Evolutionary conservation across 2,888 invertebrate species (phyloP), one percentile per base, ranked within the genome.

Genomic region (Eilema depressum): DNA sequence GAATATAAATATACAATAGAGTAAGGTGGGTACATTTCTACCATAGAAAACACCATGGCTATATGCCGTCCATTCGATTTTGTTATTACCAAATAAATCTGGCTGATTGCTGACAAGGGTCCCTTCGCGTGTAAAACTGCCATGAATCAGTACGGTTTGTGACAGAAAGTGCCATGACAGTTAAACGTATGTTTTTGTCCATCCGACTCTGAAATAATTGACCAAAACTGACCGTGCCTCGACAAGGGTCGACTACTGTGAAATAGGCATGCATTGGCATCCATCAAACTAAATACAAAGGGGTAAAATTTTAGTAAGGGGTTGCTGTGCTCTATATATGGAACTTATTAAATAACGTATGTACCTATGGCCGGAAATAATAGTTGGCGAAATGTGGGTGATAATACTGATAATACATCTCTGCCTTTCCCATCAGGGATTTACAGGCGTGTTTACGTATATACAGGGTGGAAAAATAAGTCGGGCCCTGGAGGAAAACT

Each of bases 51-150:
- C 53, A 10, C 37, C 30, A 59, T 59, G 66, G n/a, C 53, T 20
- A 8, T n/a, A 10, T 57, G 5, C 56, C 23, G 11, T 30, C 30
- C 23, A 56, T 56, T 65, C 53, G 30, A 28, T 53, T 64, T 41
- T 57, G 26, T 64, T 23, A 65, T 33, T 37, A 66, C 53, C 37
- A 20, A 57, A 71, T 53, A 53, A 53, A 53, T 53, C 53, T 53
- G n/a, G 53, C n/a, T n/a, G n/a, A 53, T n/a, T 53, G 53, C 53
- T 53, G 53, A 53, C 53, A 53, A 53, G 53, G 53, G 53, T 53
- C 53, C 53, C n/a, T n/a, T n/a, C 53, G 53, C 10, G n/a, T 53
- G n/a, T 53, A 53, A 53, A 53, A n/a, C 53, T 53, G 53, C 53
- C 53, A 53, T 53, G 53, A 53, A 53, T 53, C 53, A n/a, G n/a